A percentile compares a stretch with the other conserved stretches of the same genome.
Conservation (phyloP, 2,113 vertebrate species). For the Sorex fumeus region DNA sequence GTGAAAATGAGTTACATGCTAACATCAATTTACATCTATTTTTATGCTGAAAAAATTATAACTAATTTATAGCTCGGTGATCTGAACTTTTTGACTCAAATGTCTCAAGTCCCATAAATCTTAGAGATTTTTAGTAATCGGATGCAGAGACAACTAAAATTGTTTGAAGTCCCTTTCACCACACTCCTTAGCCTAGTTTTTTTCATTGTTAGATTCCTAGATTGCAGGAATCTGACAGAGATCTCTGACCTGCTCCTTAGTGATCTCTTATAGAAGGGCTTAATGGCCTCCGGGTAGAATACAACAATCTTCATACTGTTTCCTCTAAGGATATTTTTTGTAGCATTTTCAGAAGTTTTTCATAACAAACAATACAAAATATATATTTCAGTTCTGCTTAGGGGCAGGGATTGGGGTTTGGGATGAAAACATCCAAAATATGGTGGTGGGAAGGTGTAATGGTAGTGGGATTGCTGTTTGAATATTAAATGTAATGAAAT, state of each 20-base stretch:
- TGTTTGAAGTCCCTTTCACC: neutral
- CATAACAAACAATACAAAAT: too few relatives aligned
- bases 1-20: neutral
- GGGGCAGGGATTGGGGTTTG: too few relatives aligned
- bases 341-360: too few relatives aligned
- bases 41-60: neutral
- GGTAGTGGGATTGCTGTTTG: too few relatives aligned
- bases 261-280: too few relatives aligned
- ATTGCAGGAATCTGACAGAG: neutral
- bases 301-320: too few relatives aligned
- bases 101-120: neutral
- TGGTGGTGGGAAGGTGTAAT: too few relatives aligned
- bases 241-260: neutral
- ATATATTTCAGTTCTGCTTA: too few relatives aligned
- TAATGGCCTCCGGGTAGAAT: too few relatives aligned
- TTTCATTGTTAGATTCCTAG: neutral
- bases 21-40: neutral
- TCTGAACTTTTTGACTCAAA: constrained; percentile 21
- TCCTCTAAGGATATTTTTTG: too few relatives aligned
- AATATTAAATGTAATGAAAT: too few relatives aligned
- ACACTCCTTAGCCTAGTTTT: neutral
- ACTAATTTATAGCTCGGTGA: constrained; percentile 19
- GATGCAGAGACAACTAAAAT: neutral
- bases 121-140: constrained; percentile 12
- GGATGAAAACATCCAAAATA: too few relatives aligned